Conservation (phyloP, 2,888 invertebrate genomes). For the Coenonympha glycerion region DNA sequence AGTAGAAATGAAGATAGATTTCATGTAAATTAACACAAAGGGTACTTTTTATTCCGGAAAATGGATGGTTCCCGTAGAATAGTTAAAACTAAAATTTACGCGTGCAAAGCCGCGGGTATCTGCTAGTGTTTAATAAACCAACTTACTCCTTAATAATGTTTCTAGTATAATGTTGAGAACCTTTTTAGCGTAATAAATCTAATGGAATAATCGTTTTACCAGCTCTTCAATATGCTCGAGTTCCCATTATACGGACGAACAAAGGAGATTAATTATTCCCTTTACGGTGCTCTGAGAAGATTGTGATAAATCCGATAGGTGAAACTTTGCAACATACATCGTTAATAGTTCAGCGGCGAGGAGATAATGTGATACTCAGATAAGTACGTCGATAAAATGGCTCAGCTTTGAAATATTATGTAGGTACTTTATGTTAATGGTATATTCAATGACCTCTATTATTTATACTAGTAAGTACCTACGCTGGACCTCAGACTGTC, state of each 20-base stretch:
- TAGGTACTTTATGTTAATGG: too few relatives aligned
- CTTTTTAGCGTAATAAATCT: slow-evolving; percentile 13
- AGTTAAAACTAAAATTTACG: too few relatives aligned
- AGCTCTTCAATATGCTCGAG: slow-evolving; percentile 13
- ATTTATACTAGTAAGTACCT: too few relatives aligned
- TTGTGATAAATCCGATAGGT: slow-evolving; percentile 14
- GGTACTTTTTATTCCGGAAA: too few relatives aligned
- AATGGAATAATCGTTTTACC: slow-evolving; percentile 18
- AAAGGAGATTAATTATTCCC: slow-evolving; percentile 24
- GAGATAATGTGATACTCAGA: neutral
- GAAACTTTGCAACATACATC: slow-evolving; percentile 4
- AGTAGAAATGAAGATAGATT: too few relatives aligned
- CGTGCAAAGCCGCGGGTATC: too few relatives aligned
- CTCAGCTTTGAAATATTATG: neutral
- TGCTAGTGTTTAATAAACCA: too few relatives aligned
- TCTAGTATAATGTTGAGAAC: neutral
- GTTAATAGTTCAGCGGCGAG: neutral
- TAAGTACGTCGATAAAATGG: neutral
- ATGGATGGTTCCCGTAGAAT: too few relatives aligned
- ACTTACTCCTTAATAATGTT: neutral
- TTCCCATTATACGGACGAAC: slow-evolving; percentile 18
- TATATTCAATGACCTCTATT: too few relatives aligned
- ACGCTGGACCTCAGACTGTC: too few relatives aligned
- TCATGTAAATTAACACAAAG: too few relatives aligned
- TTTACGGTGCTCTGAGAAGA: slow-evolving; percentile 17